A percentile compares a stretch with the other conserved stretches of the same genome.
phyloP scores from a whole-genome alignment of 1,140 invertebrate genomes.

The Elymnias hypermnestra region DNA sequence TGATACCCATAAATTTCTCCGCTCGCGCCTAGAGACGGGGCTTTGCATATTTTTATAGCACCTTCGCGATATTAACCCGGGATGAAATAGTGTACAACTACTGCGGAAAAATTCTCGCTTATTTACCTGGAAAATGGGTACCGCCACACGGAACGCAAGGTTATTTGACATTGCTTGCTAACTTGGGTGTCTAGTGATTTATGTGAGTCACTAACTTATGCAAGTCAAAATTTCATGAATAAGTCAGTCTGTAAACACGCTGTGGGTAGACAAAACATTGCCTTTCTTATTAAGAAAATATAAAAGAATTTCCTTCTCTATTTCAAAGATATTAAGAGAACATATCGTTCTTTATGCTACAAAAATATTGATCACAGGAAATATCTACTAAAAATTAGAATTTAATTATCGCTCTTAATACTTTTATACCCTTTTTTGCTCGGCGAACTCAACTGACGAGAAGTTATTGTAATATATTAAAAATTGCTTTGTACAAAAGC shows the following conservation, averaged over 20 bases:
- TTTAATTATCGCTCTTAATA: too few relatives aligned
- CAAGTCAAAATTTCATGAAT: neutral
- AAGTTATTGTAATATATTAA: too few relatives aligned
- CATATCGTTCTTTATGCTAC: too few relatives aligned
- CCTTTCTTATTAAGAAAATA: neutral
- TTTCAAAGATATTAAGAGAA: too few relatives aligned
- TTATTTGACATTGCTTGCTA: neutral
- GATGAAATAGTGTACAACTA: constrained; percentile 23
- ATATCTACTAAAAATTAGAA: too few relatives aligned
- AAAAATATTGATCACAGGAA: too few relatives aligned
- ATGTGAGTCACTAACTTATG: neutral
- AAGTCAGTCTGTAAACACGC: neutral
- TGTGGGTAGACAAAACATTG: neutral
- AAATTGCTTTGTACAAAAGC: too few relatives aligned
- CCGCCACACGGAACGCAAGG: neutral
- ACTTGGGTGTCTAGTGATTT: neutral
- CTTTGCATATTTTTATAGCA: constrained; percentile 22
- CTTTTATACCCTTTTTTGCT: too few relatives aligned
- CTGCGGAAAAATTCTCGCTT: constrained; percentile 12
- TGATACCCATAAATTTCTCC: constrained; percentile 29
- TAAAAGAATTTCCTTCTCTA: neutral
- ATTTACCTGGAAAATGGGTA: constrained; percentile 9
- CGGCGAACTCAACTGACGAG: too few relatives aligned
- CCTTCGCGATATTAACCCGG: constrained; percentile 22
- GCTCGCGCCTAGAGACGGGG: constrained; percentile 7